Base-by-base conservation (phyloP, 2,113 vertebrate species). In the Myotis davidii region DNA sequence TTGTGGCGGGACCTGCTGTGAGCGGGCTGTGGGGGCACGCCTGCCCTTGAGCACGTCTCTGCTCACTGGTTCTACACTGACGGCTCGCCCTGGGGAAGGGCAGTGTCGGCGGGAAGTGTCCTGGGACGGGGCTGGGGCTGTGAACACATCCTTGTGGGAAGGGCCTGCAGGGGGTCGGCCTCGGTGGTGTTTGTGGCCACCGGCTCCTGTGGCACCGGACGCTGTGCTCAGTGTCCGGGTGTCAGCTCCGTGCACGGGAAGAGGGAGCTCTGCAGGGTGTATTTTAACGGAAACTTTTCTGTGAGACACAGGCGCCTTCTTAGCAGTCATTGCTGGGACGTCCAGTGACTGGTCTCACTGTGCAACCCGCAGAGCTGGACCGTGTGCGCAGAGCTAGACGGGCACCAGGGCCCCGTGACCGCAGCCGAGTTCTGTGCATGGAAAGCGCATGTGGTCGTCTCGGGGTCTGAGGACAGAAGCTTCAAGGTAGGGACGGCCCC, bases 391-490 rank as follows among this genome's bases (percentile, higher is more conserved):
- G 96, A 98, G 59, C 96, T 99, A 96, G 85, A 94, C 11, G 98
- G 98, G 16, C 99, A 99, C 67, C 67, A 98, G 56, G 99, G 98
- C 93, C 97, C 98, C 1, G 98, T 99, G 85, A 99, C 99, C 17
- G 99, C 99, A 39, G 98, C 98, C 59, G 99, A 99, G 72, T 99
- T 99, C 97, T 99, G 99, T 90, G 96, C 98, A 0, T 99, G 99
- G 99, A 96, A 98, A 83, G 86, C 97, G 91, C 97, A 97, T 32
- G 76, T 98, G 64, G 87, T 99, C 9, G 39, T 99, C 96, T 99
- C 99, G 0, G 98, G 98, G 32, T 99, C 99, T 94, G 99, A 99
- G 96, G 99, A 99, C 96, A 98, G 99, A 94, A 99, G 99, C 86
- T 98, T 98, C 97, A 98, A 97, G 99, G 99, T 98, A 98, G 96